phyloP scores from a whole-genome alignment of 2,797 vertebrate species.

The Danionella dracula region DNA sequence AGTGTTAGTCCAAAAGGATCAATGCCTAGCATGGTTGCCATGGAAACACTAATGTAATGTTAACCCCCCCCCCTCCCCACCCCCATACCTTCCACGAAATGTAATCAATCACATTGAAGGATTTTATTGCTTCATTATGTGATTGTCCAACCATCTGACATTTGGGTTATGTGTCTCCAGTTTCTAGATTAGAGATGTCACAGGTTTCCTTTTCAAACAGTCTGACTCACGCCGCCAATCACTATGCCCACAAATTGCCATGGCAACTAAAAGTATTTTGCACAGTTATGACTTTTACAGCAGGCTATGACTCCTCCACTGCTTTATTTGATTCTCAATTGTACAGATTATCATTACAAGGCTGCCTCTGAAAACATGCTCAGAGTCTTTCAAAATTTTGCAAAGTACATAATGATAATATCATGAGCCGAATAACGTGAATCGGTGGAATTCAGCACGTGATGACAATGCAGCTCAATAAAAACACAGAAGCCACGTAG shows the following conservation, averaged over 20 bases:
- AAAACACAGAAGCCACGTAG: no score
- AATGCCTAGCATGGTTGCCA: background rate
- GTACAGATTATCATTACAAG: no score
- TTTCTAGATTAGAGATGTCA: background rate
- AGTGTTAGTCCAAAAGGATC: background rate
- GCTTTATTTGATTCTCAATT: no score
- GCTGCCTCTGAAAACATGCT: no score
- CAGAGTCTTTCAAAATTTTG: no score
- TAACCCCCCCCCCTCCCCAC: no score
- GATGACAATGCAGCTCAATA: no score
- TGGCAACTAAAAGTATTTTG: constrained; percentile 60
- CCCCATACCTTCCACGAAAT: background rate
- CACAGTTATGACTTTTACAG: constrained; percentile 51
- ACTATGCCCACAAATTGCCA: constrained; percentile 51
- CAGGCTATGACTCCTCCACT: no score
- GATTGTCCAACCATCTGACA: background rate
- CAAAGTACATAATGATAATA: no score
- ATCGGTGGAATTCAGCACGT: background rate
- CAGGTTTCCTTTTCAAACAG: background rate
- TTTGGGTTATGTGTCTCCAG: background rate
- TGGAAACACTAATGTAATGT: no score
- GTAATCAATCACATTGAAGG: background rate
- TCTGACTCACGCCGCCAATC: constrained; percentile 43
- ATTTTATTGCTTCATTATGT: background rate
- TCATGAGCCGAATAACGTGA: constrained; percentile 58